Evolutionary conservation across 2,113 vertebrate species (phyloP).

Genomic region (Erythrolamprus reginae): DNA sequence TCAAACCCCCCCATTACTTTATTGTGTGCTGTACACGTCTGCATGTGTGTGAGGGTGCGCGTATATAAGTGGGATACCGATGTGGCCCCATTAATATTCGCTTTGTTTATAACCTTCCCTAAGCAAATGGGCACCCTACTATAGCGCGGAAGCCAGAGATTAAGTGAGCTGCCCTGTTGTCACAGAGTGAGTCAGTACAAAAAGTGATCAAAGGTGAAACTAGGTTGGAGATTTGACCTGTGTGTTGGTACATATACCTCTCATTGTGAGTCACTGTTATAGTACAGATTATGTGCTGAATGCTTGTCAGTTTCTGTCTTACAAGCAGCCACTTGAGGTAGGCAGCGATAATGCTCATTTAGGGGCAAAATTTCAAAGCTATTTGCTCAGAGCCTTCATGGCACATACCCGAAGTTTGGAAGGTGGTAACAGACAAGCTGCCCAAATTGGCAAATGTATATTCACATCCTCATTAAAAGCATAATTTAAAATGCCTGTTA

Average conservation of each 20-base stretch:
- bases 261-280: background rate
- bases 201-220: background rate
- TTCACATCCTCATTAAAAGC: background rate
- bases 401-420: background rate
- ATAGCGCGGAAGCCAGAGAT: background rate
- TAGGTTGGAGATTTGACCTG: background rate
- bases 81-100: background rate
- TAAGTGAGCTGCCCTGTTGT: background rate
- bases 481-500: background rate
- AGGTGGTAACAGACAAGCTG: background rate
- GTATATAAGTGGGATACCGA: background rate
- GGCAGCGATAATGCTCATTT: background rate
- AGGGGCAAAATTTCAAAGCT: background rate
- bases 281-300: background rate
- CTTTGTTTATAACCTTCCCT: background rate
- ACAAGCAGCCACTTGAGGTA: background rate
- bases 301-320: background rate
- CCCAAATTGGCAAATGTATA: background rate
- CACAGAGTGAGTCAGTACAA: background rate
- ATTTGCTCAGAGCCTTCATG: background rate
- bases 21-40: background rate
- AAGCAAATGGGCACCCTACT: background rate
- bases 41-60: background rate
- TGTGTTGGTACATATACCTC: background rate
- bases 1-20: background rate